These are phyloP conservation scores for Miltochrista miniata DNA, from an alignment of 2,888 invertebrate species.

Conservation along the genomic window DNA sequence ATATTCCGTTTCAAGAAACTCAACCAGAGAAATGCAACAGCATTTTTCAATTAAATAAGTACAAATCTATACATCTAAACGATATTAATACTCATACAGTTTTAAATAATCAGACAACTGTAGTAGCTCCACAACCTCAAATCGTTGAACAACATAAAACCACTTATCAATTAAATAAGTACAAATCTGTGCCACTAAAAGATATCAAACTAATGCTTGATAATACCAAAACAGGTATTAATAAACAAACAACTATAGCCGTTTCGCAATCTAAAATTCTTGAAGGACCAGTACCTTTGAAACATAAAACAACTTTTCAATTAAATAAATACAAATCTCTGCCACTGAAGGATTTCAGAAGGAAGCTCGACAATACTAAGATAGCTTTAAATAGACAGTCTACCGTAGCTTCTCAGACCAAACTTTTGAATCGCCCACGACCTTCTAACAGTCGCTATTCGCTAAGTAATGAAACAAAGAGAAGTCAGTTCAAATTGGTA, in stretches of 20 bases:
- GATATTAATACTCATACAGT: constrained; percentile 23
- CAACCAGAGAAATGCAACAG: constrained; percentile 31
- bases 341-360: constrained; percentile 54
- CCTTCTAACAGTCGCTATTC: constrained; percentile 1
- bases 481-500: constrained; percentile 19
- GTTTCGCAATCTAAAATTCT: too few species aligned
- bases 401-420: constrained; percentile 1
- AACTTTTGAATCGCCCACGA: constrained; percentile 4
- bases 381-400: constrained; percentile 19
- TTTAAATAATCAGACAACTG: constrained; percentile 10
- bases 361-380: constrained; percentile 34
- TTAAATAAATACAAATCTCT: constrained; percentile 71
- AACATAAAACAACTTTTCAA: constrained; percentile 52
- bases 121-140: constrained; percentile 3
- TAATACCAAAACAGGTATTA: background rate
- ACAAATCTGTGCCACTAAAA: constrained; percentile 56
- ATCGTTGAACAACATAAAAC: constrained; percentile 22
- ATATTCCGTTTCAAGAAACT: constrained; percentile 14
- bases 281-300: constrained; percentile 19
- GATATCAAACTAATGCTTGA: background rate
- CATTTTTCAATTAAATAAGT: constrained; percentile 67
- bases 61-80: constrained; percentile 47
- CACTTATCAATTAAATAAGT: constrained; percentile 66
- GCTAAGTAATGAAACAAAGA: constrained; percentile 3
- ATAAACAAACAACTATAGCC: constrained; percentile 41